Percentiles rank a stretch among this genome's conserved stretches.
These are phyloP conservation scores for Idaea biselata DNA, from an alignment of 2,888 invertebrate genomes.

Conservation along the genomic window DNA sequence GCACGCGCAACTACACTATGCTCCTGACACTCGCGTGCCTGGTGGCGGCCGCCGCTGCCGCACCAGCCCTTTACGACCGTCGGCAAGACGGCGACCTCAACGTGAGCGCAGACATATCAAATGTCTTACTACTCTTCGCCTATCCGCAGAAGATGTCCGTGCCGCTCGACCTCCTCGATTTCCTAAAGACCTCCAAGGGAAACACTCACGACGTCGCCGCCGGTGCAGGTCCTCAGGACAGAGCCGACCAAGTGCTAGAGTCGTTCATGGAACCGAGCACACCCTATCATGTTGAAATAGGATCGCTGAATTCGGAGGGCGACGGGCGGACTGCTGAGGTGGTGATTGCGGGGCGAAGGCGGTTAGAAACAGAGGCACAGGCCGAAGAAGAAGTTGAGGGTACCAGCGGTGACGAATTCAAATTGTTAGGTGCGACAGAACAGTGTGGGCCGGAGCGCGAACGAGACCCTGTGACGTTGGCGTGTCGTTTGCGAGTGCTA, in stretches of 20 bases:
- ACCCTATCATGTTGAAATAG: conserved; percentile 85
- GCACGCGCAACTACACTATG: conserved; percentile 69
- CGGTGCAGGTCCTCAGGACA: conserved; percentile 50
- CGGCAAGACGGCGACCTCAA: conserved; percentile 89
- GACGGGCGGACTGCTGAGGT: conserved; percentile 60
- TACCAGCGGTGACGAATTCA: conserved; percentile 59
- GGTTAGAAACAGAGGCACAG: conserved; percentile 44
- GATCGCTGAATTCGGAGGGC: conserved; percentile 43
- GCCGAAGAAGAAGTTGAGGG: conserved; percentile 26
- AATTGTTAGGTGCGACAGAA: conserved; percentile 84
- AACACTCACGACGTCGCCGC: conserved; percentile 15
- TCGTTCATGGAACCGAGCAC: conserved; percentile 84
- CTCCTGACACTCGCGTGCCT: conserved; percentile 47
- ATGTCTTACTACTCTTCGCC: conserved; percentile 86
- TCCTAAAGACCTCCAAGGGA: conserved; percentile 26
- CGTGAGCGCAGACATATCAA: conserved; percentile 86
- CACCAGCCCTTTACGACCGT: conserved; percentile 82
- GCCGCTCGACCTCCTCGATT: conserved; percentile 38
- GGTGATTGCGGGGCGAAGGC: conserved; percentile 60
- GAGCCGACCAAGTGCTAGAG: conserved; percentile 66
- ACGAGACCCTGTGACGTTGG: conserved; percentile 85
- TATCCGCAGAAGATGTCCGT: conserved; percentile 62
- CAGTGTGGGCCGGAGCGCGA: conserved; percentile 87
- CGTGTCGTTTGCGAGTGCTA: conserved; percentile 50
- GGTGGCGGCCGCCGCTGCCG: conserved; percentile 50